Evolutionary conservation across 2,113 vertebrate genomes (phyloP).

Genomic region (Barbus barbus): DNA sequence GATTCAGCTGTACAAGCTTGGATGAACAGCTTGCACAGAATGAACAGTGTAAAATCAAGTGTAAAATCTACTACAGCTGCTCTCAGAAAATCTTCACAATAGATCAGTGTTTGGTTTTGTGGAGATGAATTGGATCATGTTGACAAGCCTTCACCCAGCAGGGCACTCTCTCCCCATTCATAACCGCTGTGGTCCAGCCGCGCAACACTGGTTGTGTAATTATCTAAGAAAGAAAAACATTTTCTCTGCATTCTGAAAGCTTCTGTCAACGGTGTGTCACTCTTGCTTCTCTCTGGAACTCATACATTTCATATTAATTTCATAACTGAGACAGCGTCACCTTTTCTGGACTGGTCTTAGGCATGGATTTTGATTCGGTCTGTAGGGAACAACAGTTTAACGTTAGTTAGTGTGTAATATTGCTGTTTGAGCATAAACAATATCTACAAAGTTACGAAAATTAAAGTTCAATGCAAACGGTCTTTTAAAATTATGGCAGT

Average conservation of each 20-base stretch:
- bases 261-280: neutral
- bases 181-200: slow-evolving; percentile 16
- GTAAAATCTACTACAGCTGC: neutral
- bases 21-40: neutral
- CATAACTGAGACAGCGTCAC: neutral
- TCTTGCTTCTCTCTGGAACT: neutral
- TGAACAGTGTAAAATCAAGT: neutral
- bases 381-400: no score
- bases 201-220: slow-evolving; percentile 39
- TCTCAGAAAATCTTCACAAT: neutral
- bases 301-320: neutral
- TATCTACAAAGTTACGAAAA: no score
- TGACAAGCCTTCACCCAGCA: slow-evolving; percentile 32
- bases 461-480: no score
- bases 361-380: no score
- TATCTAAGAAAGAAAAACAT: slow-evolving; percentile 29
- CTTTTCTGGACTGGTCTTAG: neutral
- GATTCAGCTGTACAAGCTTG: neutral
- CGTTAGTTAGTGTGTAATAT: no score
- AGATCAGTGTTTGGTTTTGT: slow-evolving; percentile 28
- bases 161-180: slow-evolving; percentile 23
- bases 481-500: no score
- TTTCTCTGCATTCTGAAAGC: slow-evolving; percentile 2
- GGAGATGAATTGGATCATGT: slow-evolving; percentile 20
- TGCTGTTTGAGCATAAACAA: no score